phyloP scores from a whole-genome alignment of 2,797 vertebrate species.

The Hylomyscus alleni region DNA sequence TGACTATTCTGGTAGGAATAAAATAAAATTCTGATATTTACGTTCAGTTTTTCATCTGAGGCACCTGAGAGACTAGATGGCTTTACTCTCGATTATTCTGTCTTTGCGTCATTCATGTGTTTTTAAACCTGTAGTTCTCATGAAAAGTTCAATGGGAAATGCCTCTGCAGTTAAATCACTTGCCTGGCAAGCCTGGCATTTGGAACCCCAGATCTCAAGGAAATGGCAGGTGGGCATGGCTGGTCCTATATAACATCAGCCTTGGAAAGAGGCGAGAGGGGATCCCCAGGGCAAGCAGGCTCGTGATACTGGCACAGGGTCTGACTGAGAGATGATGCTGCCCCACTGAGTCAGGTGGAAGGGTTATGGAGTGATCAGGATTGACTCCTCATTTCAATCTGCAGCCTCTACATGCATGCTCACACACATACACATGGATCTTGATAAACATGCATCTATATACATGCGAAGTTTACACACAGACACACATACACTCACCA shows the following conservation, averaged over 20 bases:
- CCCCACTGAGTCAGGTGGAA: background rate
- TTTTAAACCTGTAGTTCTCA: background rate
- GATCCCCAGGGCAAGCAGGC: background rate
- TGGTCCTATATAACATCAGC: background rate
- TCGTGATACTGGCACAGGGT: background rate
- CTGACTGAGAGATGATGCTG: background rate
- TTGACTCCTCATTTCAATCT: background rate
- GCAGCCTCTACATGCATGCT: background rate
- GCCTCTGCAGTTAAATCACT: background rate
- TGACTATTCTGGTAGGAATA: background rate
- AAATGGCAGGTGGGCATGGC: background rate
- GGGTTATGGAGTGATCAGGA: background rate
- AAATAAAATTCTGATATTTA: background rate
- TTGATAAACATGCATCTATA: background rate
- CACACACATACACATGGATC: background rate
- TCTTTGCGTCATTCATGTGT: constrained; percentile 35
- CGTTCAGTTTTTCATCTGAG: background rate
- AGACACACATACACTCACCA: too few species aligned
- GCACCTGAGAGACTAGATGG: background rate
- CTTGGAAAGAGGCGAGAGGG: background rate
- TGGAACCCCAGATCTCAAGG: background rate
- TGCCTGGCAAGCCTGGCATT: background rate
- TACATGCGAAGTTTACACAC: background rate
- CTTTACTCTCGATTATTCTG: background rate
- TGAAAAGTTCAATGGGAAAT: background rate